Conservation (phyloP, 64 coral and sea anemone species). For the Exaiptasia diaphana region DNA sequence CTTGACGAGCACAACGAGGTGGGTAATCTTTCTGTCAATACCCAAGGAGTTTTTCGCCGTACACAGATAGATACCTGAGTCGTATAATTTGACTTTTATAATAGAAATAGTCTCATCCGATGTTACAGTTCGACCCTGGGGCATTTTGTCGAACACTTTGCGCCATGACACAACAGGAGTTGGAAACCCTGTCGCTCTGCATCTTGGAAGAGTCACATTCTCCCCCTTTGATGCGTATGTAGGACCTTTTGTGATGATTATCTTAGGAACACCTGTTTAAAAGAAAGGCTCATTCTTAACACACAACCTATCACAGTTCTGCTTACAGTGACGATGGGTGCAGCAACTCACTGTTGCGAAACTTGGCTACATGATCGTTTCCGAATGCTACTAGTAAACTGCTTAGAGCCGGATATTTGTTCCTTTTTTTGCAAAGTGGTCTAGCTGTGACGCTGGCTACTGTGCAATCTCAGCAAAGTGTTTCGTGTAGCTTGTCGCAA, state of each 20-base stretch:
- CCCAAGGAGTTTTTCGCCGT: conserved; percentile 54
- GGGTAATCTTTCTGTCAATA: conserved; percentile 2
- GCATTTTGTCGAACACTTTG: conserved; percentile 58
- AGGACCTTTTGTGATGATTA: conserved; percentile 24
- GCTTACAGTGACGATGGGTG: no score
- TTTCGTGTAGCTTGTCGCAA: no score
- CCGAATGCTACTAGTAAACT: no score
- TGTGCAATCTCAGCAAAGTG: no score
- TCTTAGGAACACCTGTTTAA: no score
- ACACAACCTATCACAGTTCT: no score
- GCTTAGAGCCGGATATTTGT: no score
- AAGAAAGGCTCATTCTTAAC: no score
- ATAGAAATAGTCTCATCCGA: conserved; percentile 46
- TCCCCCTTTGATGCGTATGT: conserved; percentile 44
- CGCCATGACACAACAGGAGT: conserved; percentile 63
- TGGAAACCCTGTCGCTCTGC: conserved; percentile 46
- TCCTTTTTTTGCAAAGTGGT: no score
- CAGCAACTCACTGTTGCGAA: no score
- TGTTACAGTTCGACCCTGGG: conserved; percentile 8
- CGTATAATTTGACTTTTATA: conserved; percentile 13
- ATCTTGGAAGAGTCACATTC: conserved; percentile 60
- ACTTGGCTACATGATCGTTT: no score
- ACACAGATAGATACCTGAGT: conserved; percentile 67
- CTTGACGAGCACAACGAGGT: conserved; percentile 35
- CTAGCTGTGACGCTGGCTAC: no score